Evolutionary conservation across 1,140 invertebrate species (phyloP).

Genomic region (Drosophila kikkawai): DNA sequence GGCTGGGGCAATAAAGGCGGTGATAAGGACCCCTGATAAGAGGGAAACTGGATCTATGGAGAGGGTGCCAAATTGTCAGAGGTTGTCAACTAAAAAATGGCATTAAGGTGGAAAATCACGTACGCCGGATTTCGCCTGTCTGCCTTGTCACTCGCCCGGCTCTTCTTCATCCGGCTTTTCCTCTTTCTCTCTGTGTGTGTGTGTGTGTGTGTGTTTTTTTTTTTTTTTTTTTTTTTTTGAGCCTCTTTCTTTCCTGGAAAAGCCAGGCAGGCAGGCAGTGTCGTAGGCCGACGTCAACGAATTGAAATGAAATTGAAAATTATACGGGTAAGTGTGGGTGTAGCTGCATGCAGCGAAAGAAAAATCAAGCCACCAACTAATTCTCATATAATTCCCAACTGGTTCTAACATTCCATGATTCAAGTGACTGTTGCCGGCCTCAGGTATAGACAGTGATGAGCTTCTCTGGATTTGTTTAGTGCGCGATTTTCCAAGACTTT

Average conservation of each 20-base stretch:
- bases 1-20: background rate
- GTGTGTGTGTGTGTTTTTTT: background rate
- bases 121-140: constrained; percentile 73
- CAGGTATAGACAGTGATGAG: no score
- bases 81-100: constrained; percentile 71
- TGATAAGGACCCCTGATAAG: constrained; percentile 16
- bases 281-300: constrained; percentile 44
- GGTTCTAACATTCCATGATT: no score
- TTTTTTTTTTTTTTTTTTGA: background rate
- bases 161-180: constrained; percentile 6
- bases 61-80: constrained; percentile 75
- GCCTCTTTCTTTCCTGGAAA: background rate
- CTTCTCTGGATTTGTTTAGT: no score
- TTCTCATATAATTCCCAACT: no score
- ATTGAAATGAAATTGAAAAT: constrained; percentile 78
- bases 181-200: background rate
- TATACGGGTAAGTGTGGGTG: constrained; percentile 42
- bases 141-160: constrained; percentile 12
- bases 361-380: background rate
- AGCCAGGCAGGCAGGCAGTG: background rate
- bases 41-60: constrained; percentile 48
- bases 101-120: constrained; percentile 80
- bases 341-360: constrained; percentile 1
- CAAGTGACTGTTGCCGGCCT: no score
- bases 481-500: background rate